These are phyloP conservation scores for Drosophila chauvacae DNA, from an alignment of 1,140 invertebrate genomes.

Conservation along the genomic window DNA sequence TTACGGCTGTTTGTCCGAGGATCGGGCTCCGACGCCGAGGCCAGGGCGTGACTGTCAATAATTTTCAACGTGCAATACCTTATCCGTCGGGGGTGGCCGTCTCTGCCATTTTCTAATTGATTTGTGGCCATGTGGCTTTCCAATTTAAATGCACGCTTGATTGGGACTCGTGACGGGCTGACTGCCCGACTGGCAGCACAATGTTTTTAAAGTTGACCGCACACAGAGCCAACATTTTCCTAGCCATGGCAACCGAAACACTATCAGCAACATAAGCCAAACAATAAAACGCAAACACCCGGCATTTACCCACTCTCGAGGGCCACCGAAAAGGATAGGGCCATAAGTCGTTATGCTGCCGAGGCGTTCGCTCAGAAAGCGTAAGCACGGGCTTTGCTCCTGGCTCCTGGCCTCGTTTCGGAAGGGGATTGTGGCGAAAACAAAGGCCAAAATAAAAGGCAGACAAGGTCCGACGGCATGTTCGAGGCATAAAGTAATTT, in stretches of 20 bases:
- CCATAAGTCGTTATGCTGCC: slow-evolving; percentile 67
- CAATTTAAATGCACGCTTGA: slow-evolving; percentile 57
- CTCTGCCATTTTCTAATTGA: slow-evolving; percentile 66
- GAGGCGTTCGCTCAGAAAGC: slow-evolving; percentile 54
- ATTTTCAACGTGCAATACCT: slow-evolving; percentile 38
- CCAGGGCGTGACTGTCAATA: slow-evolving; percentile 46
- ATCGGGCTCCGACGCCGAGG: slow-evolving; percentile 2
- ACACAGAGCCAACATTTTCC: slow-evolving; percentile 56
- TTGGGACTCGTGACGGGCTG: slow-evolving; percentile 21
- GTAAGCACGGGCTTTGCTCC: slow-evolving; percentile 51
- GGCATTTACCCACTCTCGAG: slow-evolving; percentile 38
- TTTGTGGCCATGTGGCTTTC: slow-evolving; percentile 59
- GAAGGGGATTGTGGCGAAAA: slow-evolving; percentile 12
- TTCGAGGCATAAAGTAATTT: slow-evolving; percentile 80
- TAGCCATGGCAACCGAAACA: slow-evolving; percentile 29
- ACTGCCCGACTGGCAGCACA: slow-evolving; percentile 10
- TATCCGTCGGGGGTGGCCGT: slow-evolving; percentile 14
- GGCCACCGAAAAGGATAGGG: slow-evolving; percentile 66
- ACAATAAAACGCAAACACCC: slow-evolving; percentile 45
- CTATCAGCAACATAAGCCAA: slow-evolving; percentile 53
- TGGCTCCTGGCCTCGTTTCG: slow-evolving; percentile 22
- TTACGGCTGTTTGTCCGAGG: slow-evolving; percentile 48
- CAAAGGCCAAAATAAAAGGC: slow-evolving; percentile 37
- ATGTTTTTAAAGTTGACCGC: slow-evolving; percentile 46
- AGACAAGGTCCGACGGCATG: slow-evolving; percentile 54